Evolutionary conservation across 2,888 invertebrate species (phyloP).

Genomic region (Leptopilina myrica): DNA sequence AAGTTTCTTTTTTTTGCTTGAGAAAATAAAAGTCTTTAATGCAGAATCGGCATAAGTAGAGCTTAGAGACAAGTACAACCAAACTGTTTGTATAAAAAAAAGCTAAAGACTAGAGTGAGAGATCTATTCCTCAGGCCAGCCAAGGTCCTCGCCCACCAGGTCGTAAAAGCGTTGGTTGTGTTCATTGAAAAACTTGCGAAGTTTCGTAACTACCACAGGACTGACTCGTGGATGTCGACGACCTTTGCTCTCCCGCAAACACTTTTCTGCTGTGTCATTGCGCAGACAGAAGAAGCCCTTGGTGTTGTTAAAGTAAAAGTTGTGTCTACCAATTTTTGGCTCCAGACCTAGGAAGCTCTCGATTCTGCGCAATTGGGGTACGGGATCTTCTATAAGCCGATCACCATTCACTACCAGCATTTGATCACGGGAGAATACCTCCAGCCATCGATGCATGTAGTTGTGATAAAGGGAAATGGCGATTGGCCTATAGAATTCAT

Average conservation of each 20-base stretch:
- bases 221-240: conserved; percentile 91
- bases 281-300: conserved; percentile 97
- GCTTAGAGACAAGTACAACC: conserved; percentile 6
- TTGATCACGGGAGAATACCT: conserved; percentile 93
- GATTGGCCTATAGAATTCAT: conserved; percentile 89
- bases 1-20: neutral
- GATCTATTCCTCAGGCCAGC: conserved; percentile 92
- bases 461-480: conserved; percentile 94
- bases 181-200: conserved; percentile 91
- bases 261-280: conserved; percentile 89
- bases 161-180: conserved; percentile 96
- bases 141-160: conserved; percentile 93
- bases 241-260: conserved; percentile 90
- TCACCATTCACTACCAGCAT: conserved; percentile 97
- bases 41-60: conserved; percentile 6
- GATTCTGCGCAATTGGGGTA: conserved; percentile 90
- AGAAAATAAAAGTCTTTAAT: neutral
- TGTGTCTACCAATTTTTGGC: conserved; percentile 85
- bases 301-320: conserved; percentile 97
- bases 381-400: conserved; percentile 92
- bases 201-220: conserved; percentile 86
- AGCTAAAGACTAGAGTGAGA: neutral
- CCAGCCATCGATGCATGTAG: conserved; percentile 94
- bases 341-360: conserved; percentile 90
- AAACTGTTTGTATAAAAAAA: neutral